phyloP scores from a whole-genome alignment of 2,797 vertebrate species.

The Cynopterus sphinx region DNA sequence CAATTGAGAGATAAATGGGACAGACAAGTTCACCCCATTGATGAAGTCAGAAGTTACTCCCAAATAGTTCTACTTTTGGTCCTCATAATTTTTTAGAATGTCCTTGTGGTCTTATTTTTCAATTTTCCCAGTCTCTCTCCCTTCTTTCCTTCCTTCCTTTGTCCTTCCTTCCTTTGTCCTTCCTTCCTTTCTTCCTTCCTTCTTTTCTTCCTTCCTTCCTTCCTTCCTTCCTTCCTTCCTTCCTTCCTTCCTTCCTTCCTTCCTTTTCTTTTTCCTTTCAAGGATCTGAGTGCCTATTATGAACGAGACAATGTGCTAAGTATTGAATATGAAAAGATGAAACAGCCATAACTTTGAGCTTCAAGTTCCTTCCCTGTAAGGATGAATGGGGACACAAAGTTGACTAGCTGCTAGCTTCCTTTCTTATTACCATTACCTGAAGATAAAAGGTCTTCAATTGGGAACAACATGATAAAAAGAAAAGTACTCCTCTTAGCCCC shows the following conservation, averaged over 20 bases:
- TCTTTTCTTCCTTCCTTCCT: too few species aligned
- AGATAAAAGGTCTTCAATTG: neutral
- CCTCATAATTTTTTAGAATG: neutral
- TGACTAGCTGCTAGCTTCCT: neutral
- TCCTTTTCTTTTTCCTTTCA: neutral
- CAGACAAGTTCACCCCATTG: neutral
- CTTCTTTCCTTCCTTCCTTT: neutral
- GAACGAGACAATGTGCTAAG: neutral
- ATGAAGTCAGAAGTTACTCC: neutral
- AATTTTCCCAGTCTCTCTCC: neutral
- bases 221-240: too few species aligned
- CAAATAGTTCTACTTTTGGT: neutral
- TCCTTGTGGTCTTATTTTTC: neutral
- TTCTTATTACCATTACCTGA: neutral
- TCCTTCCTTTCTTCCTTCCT: too few species aligned
- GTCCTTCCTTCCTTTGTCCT: neutral
- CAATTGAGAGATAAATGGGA: neutral
- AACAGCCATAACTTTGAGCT: neutral
- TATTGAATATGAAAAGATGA: neutral
- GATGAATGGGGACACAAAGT: neutral
- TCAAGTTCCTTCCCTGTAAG: neutral
- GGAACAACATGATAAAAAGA: neutral
- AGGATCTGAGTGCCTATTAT: neutral
- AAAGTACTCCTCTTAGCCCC: neutral
- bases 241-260: neutral